Evolutionary conservation across 2,797 vertebrate genomes (phyloP).

Genomic region (Malacoctenus gilli): DNA sequence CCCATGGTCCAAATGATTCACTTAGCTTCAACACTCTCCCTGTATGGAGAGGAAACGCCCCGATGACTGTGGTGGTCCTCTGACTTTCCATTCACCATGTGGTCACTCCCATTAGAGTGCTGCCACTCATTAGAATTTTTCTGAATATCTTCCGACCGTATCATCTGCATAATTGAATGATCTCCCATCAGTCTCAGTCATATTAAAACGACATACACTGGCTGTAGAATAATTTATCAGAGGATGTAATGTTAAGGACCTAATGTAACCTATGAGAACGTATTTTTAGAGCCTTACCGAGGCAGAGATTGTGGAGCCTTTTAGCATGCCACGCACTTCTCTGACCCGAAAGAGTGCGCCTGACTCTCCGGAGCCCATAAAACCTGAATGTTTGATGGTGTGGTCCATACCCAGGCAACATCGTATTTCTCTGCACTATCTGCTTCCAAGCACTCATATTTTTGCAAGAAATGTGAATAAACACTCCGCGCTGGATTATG

Average conservation of each 20-base stretch:
- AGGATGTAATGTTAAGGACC: no score
- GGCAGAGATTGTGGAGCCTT: background rate
- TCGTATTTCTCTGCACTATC: background rate
- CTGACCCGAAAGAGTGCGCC: background rate
- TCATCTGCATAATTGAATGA: background rate
- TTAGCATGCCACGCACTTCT: background rate
- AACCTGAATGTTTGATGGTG: constrained; percentile 3
- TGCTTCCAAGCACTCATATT: background rate
- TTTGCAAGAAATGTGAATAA: constrained; percentile 9
- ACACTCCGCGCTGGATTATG: constrained; percentile 16
- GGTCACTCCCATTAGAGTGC: background rate
- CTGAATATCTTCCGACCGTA: background rate
- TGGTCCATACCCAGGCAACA: background rate
- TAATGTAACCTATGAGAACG: background rate
- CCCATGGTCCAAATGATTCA: no score
- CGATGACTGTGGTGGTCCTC: background rate
- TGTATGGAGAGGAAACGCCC: no score
- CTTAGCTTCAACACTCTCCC: no score
- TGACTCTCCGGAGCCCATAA: background rate
- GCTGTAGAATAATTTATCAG: no score
- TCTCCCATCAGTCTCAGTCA: background rate
- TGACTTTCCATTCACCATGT: background rate
- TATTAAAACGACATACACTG: background rate
- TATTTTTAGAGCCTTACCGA: background rate
- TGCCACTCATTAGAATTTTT: no score